These are phyloP conservation scores for Chrysomallon squamiferum DNA, from an alignment of 1,140 invertebrate genomes.

Conservation along the genomic window DNA sequence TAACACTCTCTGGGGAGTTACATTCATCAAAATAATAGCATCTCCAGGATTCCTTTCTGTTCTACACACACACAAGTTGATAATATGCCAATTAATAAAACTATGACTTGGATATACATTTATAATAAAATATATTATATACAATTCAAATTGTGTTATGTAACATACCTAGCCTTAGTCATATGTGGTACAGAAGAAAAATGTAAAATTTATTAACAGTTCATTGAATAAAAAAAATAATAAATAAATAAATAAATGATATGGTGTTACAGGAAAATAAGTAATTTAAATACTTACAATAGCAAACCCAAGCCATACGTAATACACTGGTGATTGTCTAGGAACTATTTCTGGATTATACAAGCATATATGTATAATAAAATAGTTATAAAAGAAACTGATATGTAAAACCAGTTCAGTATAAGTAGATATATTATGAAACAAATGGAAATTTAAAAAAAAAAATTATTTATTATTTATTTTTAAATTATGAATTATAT, in stretches of 20 bases:
- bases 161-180: no score
- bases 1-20: background rate
- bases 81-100: no score
- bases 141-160: no score
- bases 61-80: no score
- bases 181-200: no score
- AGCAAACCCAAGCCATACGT: slow-evolving; percentile 80
- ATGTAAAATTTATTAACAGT: background rate
- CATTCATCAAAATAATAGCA: background rate
- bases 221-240: no score
- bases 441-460: background rate
- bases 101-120: no score
- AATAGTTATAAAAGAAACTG: background rate
- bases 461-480: no score
- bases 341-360: slow-evolving; percentile 64
- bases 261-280: no score
- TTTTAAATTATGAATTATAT: no score
- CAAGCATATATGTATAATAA: background rate
- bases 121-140: no score
- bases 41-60: background rate
- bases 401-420: background rate
- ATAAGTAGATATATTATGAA: background rate
- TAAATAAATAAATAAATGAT: no score
- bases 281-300: slow-evolving; percentile 69
- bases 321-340: slow-evolving; percentile 74